Conservation (phyloP, 2,113 vertebrate species). For the Sakesphorus luctuosus region DNA sequence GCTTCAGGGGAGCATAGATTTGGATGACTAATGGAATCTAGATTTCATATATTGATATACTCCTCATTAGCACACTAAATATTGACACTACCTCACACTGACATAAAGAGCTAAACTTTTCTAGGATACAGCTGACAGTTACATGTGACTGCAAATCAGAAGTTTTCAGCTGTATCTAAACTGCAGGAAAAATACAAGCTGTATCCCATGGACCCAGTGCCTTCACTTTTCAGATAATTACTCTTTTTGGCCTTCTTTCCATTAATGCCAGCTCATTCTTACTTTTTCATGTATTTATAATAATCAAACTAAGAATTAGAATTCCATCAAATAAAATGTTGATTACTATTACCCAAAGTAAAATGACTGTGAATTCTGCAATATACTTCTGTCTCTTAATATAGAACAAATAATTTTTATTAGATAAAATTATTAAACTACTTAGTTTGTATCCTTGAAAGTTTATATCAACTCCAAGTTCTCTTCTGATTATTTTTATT, state of each 20-base stretch:
- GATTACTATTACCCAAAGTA: neutral
- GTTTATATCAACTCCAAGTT: neutral
- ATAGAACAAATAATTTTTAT: neutral
- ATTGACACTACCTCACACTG: neutral
- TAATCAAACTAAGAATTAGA: neutral
- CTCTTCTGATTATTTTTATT: neutral
- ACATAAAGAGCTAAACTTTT: neutral
- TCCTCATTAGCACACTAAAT: conserved; percentile 39
- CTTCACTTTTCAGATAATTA: neutral
- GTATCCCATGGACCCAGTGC: neutral
- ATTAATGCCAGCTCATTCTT: neutral
- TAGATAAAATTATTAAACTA: neutral
- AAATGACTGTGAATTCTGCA: neutral
- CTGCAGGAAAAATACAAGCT: neutral
- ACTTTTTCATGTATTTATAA: neutral
- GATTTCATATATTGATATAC: conserved; percentile 8
- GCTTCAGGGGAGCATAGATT: conserved; percentile 4
- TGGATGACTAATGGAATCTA: neutral
- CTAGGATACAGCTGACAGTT: neutral
- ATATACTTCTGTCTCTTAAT: neutral
- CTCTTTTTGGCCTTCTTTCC: neutral
- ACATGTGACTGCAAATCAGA: neutral
- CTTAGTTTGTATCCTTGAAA: neutral
- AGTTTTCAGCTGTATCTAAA: neutral
- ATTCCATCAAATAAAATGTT: neutral